Evolutionary conservation across 2,113 vertebrate species (phyloP).

Genomic region (Strigops habroptila): DNA sequence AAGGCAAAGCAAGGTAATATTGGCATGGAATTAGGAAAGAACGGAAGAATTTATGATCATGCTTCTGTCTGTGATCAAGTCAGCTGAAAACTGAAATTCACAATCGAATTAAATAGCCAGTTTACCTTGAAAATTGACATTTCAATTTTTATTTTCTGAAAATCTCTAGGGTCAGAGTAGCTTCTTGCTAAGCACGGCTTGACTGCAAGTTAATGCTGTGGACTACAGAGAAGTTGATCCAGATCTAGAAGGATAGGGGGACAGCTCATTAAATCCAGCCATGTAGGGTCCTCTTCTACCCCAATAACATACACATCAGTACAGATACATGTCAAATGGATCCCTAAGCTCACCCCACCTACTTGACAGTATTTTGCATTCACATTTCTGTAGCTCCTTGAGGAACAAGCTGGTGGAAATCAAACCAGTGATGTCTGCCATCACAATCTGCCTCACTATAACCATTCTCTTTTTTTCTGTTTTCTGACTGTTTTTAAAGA

Average conservation of each 20-base stretch:
- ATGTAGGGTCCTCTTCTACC: neutral
- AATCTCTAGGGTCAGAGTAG: neutral
- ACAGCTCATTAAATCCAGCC: neutral
- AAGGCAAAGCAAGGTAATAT: conserved; percentile 22
- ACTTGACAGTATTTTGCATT: neutral
- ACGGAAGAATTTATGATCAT: neutral
- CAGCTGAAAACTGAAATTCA: neutral
- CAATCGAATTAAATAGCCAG: neutral
- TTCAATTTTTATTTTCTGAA: neutral
- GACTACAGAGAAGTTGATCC: neutral
- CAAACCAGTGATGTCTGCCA: neutral
- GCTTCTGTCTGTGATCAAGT: neutral
- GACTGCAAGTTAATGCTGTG: neutral
- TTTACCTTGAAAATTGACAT: conserved; percentile 23
- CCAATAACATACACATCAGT: neutral
- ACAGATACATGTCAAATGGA: neutral
- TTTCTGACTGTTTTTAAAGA: neutral
- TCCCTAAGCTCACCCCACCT: neutral
- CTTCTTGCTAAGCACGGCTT: neutral
- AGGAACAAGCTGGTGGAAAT: neutral
- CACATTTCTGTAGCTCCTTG: neutral
- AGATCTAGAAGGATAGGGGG: neutral
- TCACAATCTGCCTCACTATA: neutral
- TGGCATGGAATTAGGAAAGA: conserved; percentile 23
- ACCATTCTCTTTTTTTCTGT: neutral